A percentile compares a stretch with the other conserved stretches of the same genome.
phyloP scores from a whole-genome alignment of 1,140 invertebrate genomes.

The Lycorma delicatula region DNA sequence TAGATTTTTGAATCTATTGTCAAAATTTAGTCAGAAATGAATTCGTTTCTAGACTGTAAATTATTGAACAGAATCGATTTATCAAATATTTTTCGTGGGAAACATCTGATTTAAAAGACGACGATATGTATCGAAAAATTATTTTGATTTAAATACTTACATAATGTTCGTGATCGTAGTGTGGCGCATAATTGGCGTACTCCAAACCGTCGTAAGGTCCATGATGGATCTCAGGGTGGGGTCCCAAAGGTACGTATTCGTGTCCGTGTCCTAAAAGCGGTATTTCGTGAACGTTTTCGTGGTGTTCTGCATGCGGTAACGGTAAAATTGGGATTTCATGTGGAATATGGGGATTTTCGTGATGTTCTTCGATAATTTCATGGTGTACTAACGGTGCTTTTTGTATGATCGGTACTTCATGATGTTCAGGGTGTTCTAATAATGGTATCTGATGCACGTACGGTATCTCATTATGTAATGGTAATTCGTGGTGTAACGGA shows the following conservation, averaged over 20 bases:
- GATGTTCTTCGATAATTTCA: not conserved
- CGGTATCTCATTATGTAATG: not conserved
- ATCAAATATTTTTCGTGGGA: too few species aligned
- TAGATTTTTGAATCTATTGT: too few species aligned
- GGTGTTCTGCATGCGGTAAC: too few species aligned
- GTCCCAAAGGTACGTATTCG: not conserved
- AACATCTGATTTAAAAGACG: too few species aligned
- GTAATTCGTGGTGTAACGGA: not conserved
- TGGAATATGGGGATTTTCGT: not conserved
- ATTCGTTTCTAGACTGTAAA: too few species aligned
- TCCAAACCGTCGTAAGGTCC: conserved; percentile 19
- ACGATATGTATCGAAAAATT: too few species aligned
- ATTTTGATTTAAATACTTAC: conserved; percentile 24
- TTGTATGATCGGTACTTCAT: not conserved
- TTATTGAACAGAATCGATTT: too few species aligned
- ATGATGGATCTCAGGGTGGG: not conserved
- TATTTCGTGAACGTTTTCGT: not conserved
- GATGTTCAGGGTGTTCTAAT: not conserved
- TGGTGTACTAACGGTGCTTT: not conserved
- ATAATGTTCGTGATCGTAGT: conserved; percentile 31
- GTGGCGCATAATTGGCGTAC: conserved; percentile 29
- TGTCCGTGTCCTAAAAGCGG: not conserved
- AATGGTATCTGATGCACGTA: too few species aligned
- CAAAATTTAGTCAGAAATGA: too few species aligned
- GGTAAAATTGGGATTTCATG: not conserved